Conservation (phyloP, 2,888 invertebrate genomes). For the Physocephala rufipes region DNA sequence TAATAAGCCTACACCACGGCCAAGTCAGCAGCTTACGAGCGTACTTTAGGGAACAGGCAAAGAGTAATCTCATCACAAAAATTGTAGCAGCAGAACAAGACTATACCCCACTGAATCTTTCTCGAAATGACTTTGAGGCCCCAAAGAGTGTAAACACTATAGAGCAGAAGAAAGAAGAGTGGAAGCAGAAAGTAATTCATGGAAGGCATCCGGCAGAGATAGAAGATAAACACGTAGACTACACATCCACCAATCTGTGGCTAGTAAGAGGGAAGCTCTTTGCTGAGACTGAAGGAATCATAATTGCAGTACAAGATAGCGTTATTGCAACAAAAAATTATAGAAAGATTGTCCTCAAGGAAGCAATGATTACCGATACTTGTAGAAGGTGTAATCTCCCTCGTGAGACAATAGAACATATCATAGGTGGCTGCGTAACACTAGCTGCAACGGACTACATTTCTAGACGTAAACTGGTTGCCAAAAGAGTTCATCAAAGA, state of each 20-base stretch:
- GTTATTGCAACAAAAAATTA: constrained; percentile 21
- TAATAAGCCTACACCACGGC: constrained; percentile 11
- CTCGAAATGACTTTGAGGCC: neutral
- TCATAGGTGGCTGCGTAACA: too few species aligned
- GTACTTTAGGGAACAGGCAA: constrained; percentile 2
- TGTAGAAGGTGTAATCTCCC: constrained; percentile 8
- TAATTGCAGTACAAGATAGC: constrained; percentile 3
- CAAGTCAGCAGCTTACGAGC: constrained; percentile 10
- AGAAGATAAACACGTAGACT: neutral
- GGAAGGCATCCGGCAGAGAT: constrained; percentile 3
- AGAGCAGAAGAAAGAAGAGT: neutral
- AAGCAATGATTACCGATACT: neutral
- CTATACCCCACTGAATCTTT: constrained; percentile 1
- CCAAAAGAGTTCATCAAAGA: too few species aligned
- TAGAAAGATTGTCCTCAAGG: neutral
- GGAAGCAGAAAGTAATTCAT: constrained; percentile 3
- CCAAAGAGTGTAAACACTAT: neutral
- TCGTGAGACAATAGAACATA: constrained; percentile 16
- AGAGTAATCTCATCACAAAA: neutral
- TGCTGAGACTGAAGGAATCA: constrained; percentile 10
- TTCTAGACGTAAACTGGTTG: too few species aligned
- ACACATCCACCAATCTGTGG: neutral
- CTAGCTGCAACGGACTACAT: too few species aligned
- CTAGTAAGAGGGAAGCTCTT: constrained; percentile 1
- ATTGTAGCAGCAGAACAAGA: constrained; percentile 10